Conservation (phyloP, 2,797 vertebrate species). For the Pipistrellus pygmaeus region DNA sequence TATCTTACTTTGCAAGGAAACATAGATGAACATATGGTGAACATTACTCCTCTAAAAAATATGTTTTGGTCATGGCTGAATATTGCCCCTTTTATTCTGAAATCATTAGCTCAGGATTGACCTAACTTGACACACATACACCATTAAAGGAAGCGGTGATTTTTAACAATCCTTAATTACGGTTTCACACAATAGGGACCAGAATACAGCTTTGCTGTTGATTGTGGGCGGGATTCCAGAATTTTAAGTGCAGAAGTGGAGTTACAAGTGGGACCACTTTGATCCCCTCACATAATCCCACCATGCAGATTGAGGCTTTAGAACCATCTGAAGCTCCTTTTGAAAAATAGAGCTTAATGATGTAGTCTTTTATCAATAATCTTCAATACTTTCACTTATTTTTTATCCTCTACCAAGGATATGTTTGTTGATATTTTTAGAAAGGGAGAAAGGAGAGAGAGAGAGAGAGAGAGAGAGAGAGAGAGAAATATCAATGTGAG, state of each 20-base stretch:
- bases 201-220: neutral
- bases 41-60: slow-evolving; percentile 58
- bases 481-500: neutral
- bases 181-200: neutral
- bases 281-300: neutral
- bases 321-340: neutral
- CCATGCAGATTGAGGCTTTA: neutral
- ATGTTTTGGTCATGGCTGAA: slow-evolving; percentile 32
- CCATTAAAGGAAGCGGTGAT: neutral
- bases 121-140: slow-evolving; percentile 7
- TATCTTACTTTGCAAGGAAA: slow-evolving; percentile 75
- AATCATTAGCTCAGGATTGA: slow-evolving; percentile 56
- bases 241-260: neutral
- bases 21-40: slow-evolving; percentile 74
- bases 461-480: neutral
- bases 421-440: neutral
- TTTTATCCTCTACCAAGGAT: neutral
- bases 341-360: neutral
- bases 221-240: neutral
- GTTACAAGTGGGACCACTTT: neutral
- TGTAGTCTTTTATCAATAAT: neutral
- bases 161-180: slow-evolving; percentile 4
- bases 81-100: slow-evolving; percentile 47
- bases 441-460: neutral
- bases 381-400: neutral